Conservation (phyloP, 2,113 vertebrate genomes). For the Cynopterus brachyotis region DNA sequence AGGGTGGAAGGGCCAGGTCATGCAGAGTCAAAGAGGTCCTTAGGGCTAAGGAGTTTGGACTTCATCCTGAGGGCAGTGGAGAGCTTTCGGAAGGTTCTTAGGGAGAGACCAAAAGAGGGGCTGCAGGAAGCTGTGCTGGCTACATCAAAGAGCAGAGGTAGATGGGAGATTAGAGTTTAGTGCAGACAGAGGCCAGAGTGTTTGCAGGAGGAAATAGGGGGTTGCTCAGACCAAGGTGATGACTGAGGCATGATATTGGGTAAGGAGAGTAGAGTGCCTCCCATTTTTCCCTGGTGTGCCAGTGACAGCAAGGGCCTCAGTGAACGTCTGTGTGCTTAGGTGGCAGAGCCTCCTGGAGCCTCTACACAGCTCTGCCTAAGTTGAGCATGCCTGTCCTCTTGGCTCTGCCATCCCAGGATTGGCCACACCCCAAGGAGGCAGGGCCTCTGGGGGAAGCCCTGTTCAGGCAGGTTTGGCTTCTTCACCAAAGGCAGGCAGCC, state of each 20-base stretch:
- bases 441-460: not conserved
- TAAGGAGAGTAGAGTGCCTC: not conserved
- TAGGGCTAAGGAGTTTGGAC: not conserved
- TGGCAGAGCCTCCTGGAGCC: not conserved
- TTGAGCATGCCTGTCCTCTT: not conserved
- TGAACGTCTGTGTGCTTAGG: not conserved
- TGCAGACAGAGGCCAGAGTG: not conserved
- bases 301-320: not conserved
- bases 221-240: not conserved
- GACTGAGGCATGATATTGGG: not conserved
- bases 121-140: not conserved
- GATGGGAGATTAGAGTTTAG: not conserved
- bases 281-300: not conserved
- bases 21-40: not conserved
- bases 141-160: not conserved
- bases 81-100: not conserved
- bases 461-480: not conserved
- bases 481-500: not conserved
- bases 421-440: not conserved
- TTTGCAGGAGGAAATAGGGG: not conserved
- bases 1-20: not conserved
- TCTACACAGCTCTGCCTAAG: not conserved
- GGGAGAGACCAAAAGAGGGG: not conserved
- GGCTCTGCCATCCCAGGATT: not conserved
- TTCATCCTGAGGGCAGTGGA: not conserved